Evolutionary conservation across 2,888 invertebrate species (phyloP).

Genomic region (Oligia fasciuncula): DNA sequence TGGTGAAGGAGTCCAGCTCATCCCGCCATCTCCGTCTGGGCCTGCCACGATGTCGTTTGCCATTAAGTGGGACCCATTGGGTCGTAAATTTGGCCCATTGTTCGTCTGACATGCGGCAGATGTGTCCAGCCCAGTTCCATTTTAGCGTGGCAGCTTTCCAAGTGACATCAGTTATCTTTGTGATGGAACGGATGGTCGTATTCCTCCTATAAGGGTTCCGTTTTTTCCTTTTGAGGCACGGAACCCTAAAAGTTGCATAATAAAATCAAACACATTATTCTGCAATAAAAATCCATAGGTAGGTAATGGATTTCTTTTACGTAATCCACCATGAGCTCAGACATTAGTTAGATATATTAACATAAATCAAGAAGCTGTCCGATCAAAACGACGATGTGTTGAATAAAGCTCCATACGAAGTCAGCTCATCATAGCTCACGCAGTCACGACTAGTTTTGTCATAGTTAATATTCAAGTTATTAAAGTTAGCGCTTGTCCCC

Average conservation of each 20-base stretch:
- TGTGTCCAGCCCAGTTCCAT: no score
- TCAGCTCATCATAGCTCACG: conserved; percentile 41
- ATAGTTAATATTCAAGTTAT: conserved; percentile 61
- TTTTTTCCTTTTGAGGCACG: no score
- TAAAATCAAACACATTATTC: neutral
- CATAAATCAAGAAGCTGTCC: conserved; percentile 32
- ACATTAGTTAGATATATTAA: neutral
- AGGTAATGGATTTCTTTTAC: neutral
- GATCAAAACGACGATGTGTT: conserved; percentile 21
- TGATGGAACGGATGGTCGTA: no score
- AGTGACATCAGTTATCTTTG: no score
- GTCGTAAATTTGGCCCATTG: no score
- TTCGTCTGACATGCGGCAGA: no score
- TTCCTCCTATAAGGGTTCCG: no score
- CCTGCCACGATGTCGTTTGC: no score
- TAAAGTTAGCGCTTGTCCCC: conserved; percentile 71
- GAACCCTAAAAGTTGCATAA: neutral
- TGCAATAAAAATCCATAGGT: neutral
- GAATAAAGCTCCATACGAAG: conserved; percentile 50
- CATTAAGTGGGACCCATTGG: no score
- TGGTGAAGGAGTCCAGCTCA: no score
- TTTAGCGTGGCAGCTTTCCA: no score
- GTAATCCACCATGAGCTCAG: neutral
- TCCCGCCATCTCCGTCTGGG: no score
- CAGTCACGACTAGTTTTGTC: conserved; percentile 59